Evolutionary conservation across 2,888 invertebrate species (phyloP).

Genomic region (Dryobotodes eremita): DNA sequence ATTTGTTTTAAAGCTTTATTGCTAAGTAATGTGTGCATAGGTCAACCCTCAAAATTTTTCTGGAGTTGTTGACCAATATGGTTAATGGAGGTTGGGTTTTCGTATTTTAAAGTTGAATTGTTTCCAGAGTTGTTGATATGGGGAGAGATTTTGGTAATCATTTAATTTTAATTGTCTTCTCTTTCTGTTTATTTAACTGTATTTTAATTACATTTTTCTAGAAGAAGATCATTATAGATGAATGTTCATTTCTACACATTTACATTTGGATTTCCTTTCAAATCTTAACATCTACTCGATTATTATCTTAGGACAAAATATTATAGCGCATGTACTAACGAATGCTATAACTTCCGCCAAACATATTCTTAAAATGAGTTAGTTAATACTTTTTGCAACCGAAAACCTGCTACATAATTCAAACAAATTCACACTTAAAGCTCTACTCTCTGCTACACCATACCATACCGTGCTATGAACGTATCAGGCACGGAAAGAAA

Average conservation of each 20-base stretch:
- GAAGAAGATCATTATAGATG: neutral
- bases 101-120: constrained; percentile 49
- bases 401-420: neutral
- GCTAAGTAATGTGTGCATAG: constrained; percentile 91
- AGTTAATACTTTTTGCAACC: neutral
- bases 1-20: constrained; percentile 91
- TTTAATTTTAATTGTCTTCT: constrained; percentile 25
- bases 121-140: constrained; percentile 17
- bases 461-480: too few relatives aligned
- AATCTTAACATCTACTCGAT: neutral
- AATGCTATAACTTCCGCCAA: neutral
- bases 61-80: constrained; percentile 86
- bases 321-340: too few relatives aligned
- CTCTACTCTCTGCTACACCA: too few relatives aligned
- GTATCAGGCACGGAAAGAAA: too few relatives aligned
- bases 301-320: neutral
- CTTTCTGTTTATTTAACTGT: neutral
- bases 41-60: constrained; percentile 89
- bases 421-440: neutral
- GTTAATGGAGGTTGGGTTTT: constrained; percentile 75
- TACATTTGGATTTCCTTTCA: neutral
- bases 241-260: neutral
- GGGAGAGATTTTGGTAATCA: neutral
- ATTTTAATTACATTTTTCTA: neutral
- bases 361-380: too few relatives aligned